Conservation (phyloP, 2,113 vertebrate species). For the Saguinus imperator region DNA sequence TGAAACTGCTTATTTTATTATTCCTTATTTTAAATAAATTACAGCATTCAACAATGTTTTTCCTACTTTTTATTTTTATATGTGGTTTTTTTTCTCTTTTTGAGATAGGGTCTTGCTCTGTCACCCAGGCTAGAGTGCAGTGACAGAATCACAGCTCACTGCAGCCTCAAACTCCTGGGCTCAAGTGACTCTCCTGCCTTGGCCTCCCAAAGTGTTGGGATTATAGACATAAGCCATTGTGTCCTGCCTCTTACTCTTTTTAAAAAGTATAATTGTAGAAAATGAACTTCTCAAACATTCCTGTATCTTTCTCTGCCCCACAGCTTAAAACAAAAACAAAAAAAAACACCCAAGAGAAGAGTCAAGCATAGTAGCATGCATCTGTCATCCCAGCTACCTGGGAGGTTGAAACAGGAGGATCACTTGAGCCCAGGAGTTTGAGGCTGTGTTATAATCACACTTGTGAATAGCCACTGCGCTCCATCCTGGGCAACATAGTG, state of each 20-base stretch:
- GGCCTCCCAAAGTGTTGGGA: no score
- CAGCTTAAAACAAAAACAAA: background rate
- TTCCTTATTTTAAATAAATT: constrained; percentile 31
- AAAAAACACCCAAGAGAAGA: background rate
- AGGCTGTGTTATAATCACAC: background rate
- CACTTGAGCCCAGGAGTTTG: background rate
- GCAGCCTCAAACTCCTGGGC: no score
- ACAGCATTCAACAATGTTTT: background rate
- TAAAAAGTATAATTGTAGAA: background rate
- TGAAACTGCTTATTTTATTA: background rate
- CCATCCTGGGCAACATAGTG: background rate
- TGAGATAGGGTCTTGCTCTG: no score
- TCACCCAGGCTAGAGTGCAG: no score
- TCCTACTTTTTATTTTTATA: background rate
- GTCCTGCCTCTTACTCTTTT: no score
- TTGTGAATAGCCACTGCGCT: background rate
- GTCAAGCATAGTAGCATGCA: no score
- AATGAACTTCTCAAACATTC: background rate
- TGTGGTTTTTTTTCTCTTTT: no score
- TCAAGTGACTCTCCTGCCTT: no score
- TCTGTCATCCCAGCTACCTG: background rate
- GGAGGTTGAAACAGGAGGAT: background rate
- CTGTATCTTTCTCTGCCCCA: background rate
- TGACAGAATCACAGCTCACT: no score
- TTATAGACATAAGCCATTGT: no score